These are phyloP conservation scores for Panagrolaimus sp. DNA, from an alignment of 1,140 invertebrate genomes.

Conservation along the genomic window DNA sequence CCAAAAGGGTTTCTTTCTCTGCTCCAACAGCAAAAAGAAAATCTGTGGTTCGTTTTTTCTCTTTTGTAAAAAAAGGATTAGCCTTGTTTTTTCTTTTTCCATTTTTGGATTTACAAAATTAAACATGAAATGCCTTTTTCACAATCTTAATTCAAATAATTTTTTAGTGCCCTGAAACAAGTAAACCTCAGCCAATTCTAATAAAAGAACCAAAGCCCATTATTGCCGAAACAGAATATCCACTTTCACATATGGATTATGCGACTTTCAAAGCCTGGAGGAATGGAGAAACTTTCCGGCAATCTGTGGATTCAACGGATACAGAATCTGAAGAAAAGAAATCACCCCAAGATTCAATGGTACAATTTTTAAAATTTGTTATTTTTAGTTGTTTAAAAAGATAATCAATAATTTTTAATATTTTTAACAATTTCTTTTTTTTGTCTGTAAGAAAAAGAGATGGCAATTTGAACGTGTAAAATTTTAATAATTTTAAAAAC, in stretches of 20 bases:
- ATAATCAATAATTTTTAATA: neutral
- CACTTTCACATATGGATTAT: constrained; percentile 28
- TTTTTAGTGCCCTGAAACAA: constrained; percentile 11
- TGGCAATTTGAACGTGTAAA: too few relatives aligned
- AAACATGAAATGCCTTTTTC: neutral
- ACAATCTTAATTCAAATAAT: too few relatives aligned
- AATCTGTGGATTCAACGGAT: constrained; percentile 22
- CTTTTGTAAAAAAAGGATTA: neutral
- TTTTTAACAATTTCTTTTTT: neutral
- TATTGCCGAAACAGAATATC: neutral
- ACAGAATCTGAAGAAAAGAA: constrained; percentile 5
- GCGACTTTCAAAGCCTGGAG: constrained; percentile 32
- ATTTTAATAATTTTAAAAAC: too few relatives aligned
- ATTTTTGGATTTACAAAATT: neutral
- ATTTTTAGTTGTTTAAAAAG: constrained; percentile 17
- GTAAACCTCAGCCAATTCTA: neutral
- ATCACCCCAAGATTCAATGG: neutral
- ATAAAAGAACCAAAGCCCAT: constrained; percentile 2
- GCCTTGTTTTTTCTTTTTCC: neutral
- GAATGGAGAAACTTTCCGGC: constrained; percentile 19
- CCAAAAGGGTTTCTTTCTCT: neutral
- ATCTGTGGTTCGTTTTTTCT: constrained; percentile 4
- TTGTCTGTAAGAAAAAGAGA: too few relatives aligned
- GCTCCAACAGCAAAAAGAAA: neutral
- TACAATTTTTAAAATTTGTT: neutral